phyloP scores from a whole-genome alignment of 2,888 invertebrate species.

The Dioctria rufipes region DNA sequence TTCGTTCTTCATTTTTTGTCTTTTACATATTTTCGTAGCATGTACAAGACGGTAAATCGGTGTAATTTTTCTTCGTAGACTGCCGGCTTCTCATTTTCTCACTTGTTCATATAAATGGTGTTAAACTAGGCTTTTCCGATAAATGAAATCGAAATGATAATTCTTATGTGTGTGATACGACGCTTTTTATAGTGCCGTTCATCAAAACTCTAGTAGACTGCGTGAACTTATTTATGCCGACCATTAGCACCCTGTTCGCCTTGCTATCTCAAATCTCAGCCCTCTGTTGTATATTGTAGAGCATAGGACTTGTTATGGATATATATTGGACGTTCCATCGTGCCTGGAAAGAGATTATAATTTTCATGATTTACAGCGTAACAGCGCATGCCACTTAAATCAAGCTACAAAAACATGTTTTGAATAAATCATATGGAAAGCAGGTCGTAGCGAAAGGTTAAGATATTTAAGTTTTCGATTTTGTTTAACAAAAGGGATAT shows the following conservation, averaged over 20 bases:
- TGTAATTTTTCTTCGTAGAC: constrained; percentile 33
- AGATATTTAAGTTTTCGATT: too few species aligned
- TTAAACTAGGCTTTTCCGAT: constrained; percentile 31
- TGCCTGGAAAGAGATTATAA: constrained; percentile 30
- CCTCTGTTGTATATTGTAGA: background rate
- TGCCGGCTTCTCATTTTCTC: background rate
- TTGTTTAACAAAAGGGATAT: too few species aligned
- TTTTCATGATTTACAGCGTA: constrained; percentile 33
- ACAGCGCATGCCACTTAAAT: constrained; percentile 23
- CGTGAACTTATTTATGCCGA: constrained; percentile 34
- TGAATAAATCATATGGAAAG: constrained; percentile 29
- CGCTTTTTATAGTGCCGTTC: constrained; percentile 31
- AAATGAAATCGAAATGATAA: constrained; percentile 37
- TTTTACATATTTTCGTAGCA: constrained; percentile 28
- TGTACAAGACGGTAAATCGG: constrained; percentile 5
- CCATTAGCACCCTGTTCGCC: constrained; percentile 49
- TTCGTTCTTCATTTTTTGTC: constrained; percentile 30
- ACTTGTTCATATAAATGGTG: background rate
- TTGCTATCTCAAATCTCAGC: background rate
- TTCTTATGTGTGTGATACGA: constrained; percentile 46
- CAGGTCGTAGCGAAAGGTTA: background rate
- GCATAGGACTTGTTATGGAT: background rate
- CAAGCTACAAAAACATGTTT: constrained; percentile 41
- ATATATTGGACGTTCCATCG: constrained; percentile 24
- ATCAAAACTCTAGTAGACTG: constrained; percentile 43